Base-by-base conservation (phyloP, 1,140 invertebrate species). In the Pachyrhynchus sulphureomaculatus region DNA sequence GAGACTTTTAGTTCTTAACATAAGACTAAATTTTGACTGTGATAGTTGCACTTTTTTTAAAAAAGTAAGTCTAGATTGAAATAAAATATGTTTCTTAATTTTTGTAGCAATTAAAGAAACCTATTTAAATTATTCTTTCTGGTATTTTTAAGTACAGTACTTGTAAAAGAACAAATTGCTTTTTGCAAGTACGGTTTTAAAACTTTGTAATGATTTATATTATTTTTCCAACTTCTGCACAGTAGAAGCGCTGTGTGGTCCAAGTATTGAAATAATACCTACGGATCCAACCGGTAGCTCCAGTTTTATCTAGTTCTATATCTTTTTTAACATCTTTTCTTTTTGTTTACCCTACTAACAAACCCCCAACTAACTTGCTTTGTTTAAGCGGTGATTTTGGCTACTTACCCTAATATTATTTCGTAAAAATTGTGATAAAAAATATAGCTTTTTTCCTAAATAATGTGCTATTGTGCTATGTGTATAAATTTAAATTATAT, bases 241-340 rank as follows among this genome's bases (percentile, higher is more conserved):
- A 20, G 36, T 17, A 44, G 15, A 18, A 18, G 41, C 18, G 41
- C 41, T 44, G 44, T 29, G 55, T 58, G 29, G 55, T 49, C 55
- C 55, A 48, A 58, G 55, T 58, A 58, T 58, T 15, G 21, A 24
- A 26, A 6, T 54, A 58, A 58, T 58, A 58, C 55, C 45, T 58
- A 36, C 2, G 55, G 55, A 58, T 58, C 55, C 45, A 58, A 58
- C 45, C 55, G 39, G 39, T 49, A 36, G 55, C 41, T 42, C 34
- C 32, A 41, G 26, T 42, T 55, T 18, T 36, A 9, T 6, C 21
- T 15, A 42, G 18, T 13, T 18, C 15, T 20, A 10, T 49, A 18
- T 18, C 23, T 36, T 9, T 36, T 13, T 47, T 33, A 32, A 24
- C 17, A 21, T 9, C 24, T 32, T 59, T 49, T 9, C 12, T 5